Percentiles rank a stretch among this genome's conserved stretches.
Evolutionary conservation across 1,140 invertebrate species (phyloP).

Genomic region (Diorhabda sublineata): DNA sequence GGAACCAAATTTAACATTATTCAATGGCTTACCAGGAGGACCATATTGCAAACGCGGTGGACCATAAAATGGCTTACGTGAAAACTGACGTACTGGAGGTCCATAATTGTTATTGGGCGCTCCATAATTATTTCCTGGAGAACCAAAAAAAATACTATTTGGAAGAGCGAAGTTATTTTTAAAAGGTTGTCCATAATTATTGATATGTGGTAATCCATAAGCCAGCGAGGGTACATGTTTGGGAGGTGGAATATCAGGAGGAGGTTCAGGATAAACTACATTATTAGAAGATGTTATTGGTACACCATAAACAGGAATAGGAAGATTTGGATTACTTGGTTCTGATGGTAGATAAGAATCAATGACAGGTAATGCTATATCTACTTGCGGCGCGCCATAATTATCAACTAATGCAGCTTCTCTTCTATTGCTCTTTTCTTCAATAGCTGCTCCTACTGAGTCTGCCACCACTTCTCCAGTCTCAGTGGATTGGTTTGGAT

Average conservation of each 20-base stretch:
- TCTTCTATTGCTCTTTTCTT: slow-evolving; percentile 49
- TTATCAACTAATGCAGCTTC: slow-evolving; percentile 51
- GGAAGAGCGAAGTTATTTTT: neutral
- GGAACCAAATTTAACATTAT: slow-evolving; percentile 41
- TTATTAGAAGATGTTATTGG: slow-evolving; percentile 48
- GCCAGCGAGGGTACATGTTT: slow-evolving; percentile 19
- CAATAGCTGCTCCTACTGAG: slow-evolving; percentile 30
- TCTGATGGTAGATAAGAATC: slow-evolving; percentile 42
- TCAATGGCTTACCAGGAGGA: slow-evolving; percentile 47
- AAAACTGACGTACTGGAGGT: slow-evolving; percentile 20
- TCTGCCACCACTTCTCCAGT: slow-evolving; percentile 27
- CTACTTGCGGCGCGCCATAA: slow-evolving; percentile 50
- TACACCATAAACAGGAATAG: slow-evolving; percentile 53
- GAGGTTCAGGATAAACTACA: slow-evolving; percentile 49
- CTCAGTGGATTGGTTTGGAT: slow-evolving; percentile 15
- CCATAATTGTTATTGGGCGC: slow-evolving; percentile 27
- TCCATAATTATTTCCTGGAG: slow-evolving; percentile 35
- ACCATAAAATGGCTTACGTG: slow-evolving; percentile 45
- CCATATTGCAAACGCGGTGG: slow-evolving; percentile 52
- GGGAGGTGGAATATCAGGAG: slow-evolving; percentile 48
- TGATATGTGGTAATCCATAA: slow-evolving; percentile 39
- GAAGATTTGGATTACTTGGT: slow-evolving; percentile 48
- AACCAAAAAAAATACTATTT: slow-evolving; percentile 32
- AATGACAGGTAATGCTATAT: slow-evolving; percentile 29
- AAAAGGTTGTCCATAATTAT: slow-evolving; percentile 8